Base-by-base conservation (phyloP, 2,888 invertebrate genomes). In the Xanthorhoe designata region DNA sequence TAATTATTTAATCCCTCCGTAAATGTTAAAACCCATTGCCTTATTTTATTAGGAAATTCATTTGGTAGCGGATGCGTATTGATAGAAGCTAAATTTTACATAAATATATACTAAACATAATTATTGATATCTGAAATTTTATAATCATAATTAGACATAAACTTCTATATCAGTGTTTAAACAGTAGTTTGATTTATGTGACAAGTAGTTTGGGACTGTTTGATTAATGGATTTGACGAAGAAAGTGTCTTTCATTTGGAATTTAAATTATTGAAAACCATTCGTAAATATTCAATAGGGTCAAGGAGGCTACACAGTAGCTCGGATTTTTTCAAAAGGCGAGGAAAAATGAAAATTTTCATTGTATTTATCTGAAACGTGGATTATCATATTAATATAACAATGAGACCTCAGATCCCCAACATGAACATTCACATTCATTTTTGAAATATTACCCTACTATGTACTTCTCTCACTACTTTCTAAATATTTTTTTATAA, bases 1-100 rank as follows among this genome's bases (percentile, higher is more conserved):
- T 81, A 86, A 86, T 89, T 89, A 75, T 90, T 92, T 89, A 80
- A 79, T 91, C 92, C 92, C 92, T 92, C 92, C 92, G 90, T 81
- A 76, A 63, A 32, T 63, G 19, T 56, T 32, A 32, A 32, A 32
- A 86, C 84, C 90, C 84, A 73, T 90, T 89, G 92, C 92, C 92
- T 93, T 93, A 93, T 92, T 92, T 92, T 91, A 86, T 88, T 91
- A 91, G 91, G 78, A 54, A 19, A 67, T 80, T 84, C 70, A 81
- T 78, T 80, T 84, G 67, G 75, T 88, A 81, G 80, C 77, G 82
- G 75, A 81, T 74, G 78, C 76, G 62, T 72, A 55, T 74, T 76
- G 70, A 77, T 87, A 87, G 86, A 77, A 77, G 84, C 83, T 88
- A 89, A 86, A 77, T 75, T 82, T 76, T 78, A 81, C 67, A 74